phyloP scores from a whole-genome alignment of 92 coral and sea anemone species.

The Muricea muricata region DNA sequence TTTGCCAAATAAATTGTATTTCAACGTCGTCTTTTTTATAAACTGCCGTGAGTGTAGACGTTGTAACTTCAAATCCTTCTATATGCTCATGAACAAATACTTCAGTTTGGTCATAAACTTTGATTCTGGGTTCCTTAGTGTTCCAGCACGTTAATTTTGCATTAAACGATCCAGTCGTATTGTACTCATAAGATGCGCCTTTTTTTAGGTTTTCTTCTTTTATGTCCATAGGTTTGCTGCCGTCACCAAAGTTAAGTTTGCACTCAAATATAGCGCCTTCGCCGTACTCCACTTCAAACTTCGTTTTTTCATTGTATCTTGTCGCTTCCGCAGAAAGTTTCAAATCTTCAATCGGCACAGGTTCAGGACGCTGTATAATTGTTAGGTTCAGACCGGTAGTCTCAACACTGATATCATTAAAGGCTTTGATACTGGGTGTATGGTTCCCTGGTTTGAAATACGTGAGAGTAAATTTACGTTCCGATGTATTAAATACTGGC shows the following conservation, averaged over 20 bases:
- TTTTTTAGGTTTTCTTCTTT: slow-evolving; percentile 49
- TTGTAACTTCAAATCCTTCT: slow-evolving; percentile 60
- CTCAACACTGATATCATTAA: slow-evolving; percentile 54
- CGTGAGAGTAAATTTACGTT: background rate
- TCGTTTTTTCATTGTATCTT: slow-evolving; percentile 54
- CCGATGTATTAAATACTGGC: background rate
- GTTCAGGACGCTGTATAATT: slow-evolving; percentile 1
- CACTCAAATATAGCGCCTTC: slow-evolving; percentile 72
- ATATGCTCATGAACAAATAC: slow-evolving; percentile 71
- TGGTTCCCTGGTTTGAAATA: slow-evolving; percentile 50
- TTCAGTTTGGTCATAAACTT: too few relatives aligned
- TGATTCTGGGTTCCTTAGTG: too few relatives aligned
- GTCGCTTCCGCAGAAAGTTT: slow-evolving; percentile 64
- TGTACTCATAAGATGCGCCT: slow-evolving; percentile 63
- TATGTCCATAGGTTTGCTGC: background rate
- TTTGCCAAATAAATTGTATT: slow-evolving; percentile 72
- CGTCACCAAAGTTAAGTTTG: slow-evolving; percentile 66
- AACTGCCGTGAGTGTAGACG: slow-evolving; percentile 3
- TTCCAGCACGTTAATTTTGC: slow-evolving; percentile 58
- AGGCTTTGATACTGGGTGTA: slow-evolving; percentile 57
- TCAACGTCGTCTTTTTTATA: slow-evolving; percentile 50
- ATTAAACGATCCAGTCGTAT: slow-evolving; percentile 45
- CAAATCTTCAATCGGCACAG: slow-evolving; percentile 67
- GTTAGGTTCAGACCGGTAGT: too few relatives aligned
- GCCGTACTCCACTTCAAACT: slow-evolving; percentile 58